Evolutionary conservation across 2,113 vertebrate species (phyloP).

Genomic region (Psittacara wagleri): DNA sequence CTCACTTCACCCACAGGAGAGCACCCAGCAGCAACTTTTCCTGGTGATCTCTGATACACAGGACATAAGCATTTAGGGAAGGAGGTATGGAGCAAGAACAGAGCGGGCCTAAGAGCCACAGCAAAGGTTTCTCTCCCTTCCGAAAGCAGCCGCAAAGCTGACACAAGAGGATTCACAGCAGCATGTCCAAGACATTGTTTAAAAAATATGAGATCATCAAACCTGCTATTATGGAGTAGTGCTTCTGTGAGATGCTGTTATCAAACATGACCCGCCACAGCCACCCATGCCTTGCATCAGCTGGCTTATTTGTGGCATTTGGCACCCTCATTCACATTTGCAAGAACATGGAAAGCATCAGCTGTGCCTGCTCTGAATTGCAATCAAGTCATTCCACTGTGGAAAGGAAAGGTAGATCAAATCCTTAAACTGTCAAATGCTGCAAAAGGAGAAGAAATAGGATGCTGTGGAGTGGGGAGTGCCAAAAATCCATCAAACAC

Average conservation of each 20-base stretch:
- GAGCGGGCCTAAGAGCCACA: neutral
- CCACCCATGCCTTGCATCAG: neutral
- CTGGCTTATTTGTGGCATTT: neutral
- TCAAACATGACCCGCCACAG: neutral
- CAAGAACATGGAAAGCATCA: neutral
- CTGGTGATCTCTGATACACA: neutral
- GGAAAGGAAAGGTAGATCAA: neutral
- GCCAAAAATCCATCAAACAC: neutral
- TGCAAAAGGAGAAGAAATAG: neutral
- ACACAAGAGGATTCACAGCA: neutral
- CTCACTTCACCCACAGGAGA: neutral
- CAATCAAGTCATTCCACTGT: neutral
- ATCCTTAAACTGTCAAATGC: neutral
- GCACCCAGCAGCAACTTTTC: neutral
- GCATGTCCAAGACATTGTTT: fast-evolving
- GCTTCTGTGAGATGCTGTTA: neutral
- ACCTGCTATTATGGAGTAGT: neutral
- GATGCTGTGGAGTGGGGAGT: neutral
- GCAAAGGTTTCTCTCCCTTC: neutral
- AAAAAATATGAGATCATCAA: neutral
- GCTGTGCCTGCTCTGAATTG: neutral
- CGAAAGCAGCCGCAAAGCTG: neutral
- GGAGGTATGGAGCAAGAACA: neutral
- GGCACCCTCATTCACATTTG: neutral
- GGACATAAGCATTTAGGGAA: neutral